These are phyloP conservation scores for Liposcelis brunnea DNA, from an alignment of 2,888 invertebrate genomes.

Conservation along the genomic window DNA sequence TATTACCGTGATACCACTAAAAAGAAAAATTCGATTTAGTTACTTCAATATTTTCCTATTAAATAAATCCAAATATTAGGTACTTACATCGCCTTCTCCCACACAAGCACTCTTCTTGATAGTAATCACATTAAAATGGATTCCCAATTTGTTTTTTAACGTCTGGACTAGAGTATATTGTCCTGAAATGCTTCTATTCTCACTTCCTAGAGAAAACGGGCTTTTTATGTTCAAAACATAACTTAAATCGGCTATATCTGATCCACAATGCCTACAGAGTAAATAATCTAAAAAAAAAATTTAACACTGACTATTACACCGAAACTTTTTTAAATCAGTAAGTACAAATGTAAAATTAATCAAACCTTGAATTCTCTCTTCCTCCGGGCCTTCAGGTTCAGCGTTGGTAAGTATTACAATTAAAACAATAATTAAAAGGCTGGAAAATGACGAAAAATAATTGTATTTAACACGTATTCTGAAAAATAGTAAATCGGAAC, in stretches of 20 bases:
- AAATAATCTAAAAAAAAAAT: background rate
- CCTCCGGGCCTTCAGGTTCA: too few relatives aligned
- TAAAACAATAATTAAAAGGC: too few relatives aligned
- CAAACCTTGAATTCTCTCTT: too few relatives aligned
- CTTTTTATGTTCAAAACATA: background rate
- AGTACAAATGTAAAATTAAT: background rate
- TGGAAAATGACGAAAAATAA: too few relatives aligned
- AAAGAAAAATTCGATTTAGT: constrained; percentile 1
- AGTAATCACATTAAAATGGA: background rate
- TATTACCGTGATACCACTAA: background rate
- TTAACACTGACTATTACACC: background rate
- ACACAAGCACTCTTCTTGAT: background rate
- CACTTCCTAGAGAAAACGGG: background rate
- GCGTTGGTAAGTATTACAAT: too few relatives aligned
- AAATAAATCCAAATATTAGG: background rate
- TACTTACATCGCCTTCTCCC: background rate
- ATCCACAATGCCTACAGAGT: constrained; percentile 1
- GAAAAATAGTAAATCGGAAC: too few relatives aligned
- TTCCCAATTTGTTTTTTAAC: background rate
- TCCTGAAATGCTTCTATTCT: background rate
- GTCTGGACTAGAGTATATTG: background rate
- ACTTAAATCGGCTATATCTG: background rate
- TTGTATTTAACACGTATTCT: too few relatives aligned
- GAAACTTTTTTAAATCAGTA: background rate
- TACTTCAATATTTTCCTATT: background rate